Base-by-base conservation (phyloP, 1,140 invertebrate genomes). In the Hydropsyche tenuis region DNA sequence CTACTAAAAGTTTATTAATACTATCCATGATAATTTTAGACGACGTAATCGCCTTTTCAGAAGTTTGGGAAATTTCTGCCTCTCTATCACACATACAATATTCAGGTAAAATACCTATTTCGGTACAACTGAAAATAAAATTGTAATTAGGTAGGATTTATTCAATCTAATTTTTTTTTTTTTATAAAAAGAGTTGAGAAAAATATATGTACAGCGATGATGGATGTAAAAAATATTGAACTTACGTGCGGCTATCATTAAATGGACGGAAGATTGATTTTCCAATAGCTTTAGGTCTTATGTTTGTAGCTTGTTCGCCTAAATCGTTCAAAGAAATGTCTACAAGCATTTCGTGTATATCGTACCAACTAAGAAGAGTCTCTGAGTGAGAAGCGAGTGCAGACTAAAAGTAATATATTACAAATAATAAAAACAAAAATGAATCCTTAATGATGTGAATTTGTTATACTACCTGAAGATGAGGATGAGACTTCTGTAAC, bases 361-460 rank as follows among this genome's bases (percentile, higher is more conserved):
- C 92, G 82, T 93, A 95, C 0, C 93, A 93, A 0, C 92, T 92
- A 0, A 88, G 87, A 11, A 95, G 82, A 16, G 87, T 86, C 42
- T 78, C 74, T 16, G 68, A 69, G 45, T 78, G 73, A 27, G 27
- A 43, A 4, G 65, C 20, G 0, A 77, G 65, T 27, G 53, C 70
- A 62, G 64, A 62, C 76, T 77, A 43, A 18, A 72, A 69, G 9
- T 30, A 27, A 14, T 18, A 42, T 4, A 18, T 6, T 42, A 37
- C 5, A 22, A 37, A 37, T 9, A 37, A n/a, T 14, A 51, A 14
- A 14, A 51, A 5, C n/a, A 51, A 37, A 9, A 37, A 37, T 37
- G 30, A 9, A 16, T 20, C n/a, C n/a, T n/a, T n/a, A n/a, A n/a
- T n/a, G n/a, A n/a, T n/a, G n/a, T n/a, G n/a, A n/a, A n/a, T n/a